Base-by-base conservation (phyloP, 2,113 vertebrate species). In the Oplegnathus fasciatus region DNA sequence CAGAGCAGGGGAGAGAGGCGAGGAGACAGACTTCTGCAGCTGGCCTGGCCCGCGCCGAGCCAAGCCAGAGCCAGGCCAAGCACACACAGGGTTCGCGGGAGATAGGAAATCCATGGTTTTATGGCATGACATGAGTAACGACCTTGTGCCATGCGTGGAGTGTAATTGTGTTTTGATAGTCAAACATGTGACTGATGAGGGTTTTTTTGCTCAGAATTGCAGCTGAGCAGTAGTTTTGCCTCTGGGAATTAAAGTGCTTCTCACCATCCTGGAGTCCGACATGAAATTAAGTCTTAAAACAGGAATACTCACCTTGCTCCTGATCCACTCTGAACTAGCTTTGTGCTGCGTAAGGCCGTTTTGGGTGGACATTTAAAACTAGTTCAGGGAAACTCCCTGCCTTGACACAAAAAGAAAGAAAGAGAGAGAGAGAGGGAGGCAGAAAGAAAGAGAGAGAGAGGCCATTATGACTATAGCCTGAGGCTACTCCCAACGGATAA, bases 21-120 rank as follows among this genome's bases (percentile, higher is more conserved):
- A 82, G 86, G 91, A 91, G 92, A 91, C 88, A 88, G 93, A 90
- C 91, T 91, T 87, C 86, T 92, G 92, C 94, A 95, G 94, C 93
- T 95, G 94, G 93, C 78, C 89, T 34, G 80, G 11, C 78, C 73
- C 28, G 32, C 50, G 68, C 76, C 10, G 28, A 81, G 88, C 72
- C 88, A 76, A 84, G 52, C 80, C 66, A 2, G 55, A 73, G 80
- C 70, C 61, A 22, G 81, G 75, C 80, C 79, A 37, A 80, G 54
- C 64, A 40, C 28, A 60, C 32, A 65, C 62, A 54, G 55, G 54
- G 66, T 44, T 40, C 13, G 50, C 80, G 42, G 62, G n/a, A n/a
- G 75, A 58, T 76, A 84, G 86, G 85, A 89, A 93, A 92, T 86
- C 78, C 82, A 83, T 6, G 4, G 66, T 80, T 93, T 88, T 88